Percentiles rank a stretch among this genome's conserved stretches.
phyloP scores from a whole-genome alignment of 2,888 invertebrate genomes.

The Scrobipalpa costella region DNA sequence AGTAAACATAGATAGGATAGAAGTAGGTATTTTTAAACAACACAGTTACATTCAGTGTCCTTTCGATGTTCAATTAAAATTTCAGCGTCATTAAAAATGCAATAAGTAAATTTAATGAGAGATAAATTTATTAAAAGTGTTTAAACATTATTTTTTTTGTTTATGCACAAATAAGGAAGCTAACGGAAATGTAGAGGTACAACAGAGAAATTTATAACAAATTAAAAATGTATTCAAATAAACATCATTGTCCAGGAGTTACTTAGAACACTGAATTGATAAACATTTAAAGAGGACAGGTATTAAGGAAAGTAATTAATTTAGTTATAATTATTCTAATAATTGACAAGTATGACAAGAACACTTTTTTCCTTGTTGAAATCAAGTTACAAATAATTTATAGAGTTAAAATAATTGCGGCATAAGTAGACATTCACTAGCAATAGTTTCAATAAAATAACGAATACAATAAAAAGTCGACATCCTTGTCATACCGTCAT shows the following conservation, averaged over 20 bases:
- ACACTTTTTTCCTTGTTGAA: background rate
- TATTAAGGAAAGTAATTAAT: background rate
- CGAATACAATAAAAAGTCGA: background rate
- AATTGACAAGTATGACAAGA: constrained; percentile 6
- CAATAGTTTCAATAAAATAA: background rate
- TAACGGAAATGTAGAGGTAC: no score
- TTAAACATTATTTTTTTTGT: no score
- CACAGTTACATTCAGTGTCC: background rate
- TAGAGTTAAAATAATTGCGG: no score
- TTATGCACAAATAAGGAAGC: no score
- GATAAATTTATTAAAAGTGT: background rate
- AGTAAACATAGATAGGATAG: constrained; percentile 1
- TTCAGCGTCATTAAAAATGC: background rate
- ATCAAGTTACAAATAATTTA: background rate
- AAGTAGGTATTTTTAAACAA: background rate
- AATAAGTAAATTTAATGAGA: background rate
- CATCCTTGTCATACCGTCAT: constrained; percentile 41
- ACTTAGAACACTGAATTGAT: background rate
- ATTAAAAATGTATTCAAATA: no score
- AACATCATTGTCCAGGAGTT: no score
- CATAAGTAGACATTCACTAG: no score
- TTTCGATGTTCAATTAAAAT: constrained; percentile 6
- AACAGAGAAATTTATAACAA: no score
- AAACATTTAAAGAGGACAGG: background rate
- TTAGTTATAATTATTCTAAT: constrained; percentile 7